Conservation (phyloP, 1,140 invertebrate species). For the Drosophila gunungcola region DNA sequence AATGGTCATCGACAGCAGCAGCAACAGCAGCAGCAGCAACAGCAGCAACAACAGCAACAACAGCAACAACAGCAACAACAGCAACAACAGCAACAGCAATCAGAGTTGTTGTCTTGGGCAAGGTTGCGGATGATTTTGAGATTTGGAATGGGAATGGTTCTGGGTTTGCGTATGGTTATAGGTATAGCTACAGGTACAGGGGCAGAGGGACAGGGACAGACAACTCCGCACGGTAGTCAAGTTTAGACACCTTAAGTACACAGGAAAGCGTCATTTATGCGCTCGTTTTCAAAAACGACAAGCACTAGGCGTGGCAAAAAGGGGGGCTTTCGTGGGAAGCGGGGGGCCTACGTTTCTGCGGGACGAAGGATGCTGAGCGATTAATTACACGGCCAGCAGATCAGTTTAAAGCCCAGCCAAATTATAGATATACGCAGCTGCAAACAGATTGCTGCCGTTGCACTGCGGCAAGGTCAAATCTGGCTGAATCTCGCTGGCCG, state of each 20-base stretch:
- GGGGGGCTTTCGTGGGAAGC: background rate
- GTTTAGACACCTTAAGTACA: constrained; percentile 82
- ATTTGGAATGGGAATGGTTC: constrained; percentile 25
- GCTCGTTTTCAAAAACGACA: constrained; percentile 76
- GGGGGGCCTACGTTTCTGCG: background rate
- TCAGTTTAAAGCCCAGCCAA: constrained; percentile 55
- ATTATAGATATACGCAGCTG: constrained; percentile 53
- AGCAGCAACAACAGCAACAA: background rate
- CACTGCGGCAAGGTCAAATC: constrained; percentile 48
- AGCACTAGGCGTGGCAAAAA: constrained; percentile 65
- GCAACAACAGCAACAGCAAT: constrained; percentile 1
- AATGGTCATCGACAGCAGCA: constrained; percentile 74
- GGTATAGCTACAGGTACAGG: constrained; percentile 5
- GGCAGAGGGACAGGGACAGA: background rate
- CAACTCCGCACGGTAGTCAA: constrained; percentile 69
- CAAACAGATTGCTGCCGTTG: constrained; percentile 48
- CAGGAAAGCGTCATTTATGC: constrained; percentile 80
- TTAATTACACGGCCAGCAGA: constrained; percentile 66
- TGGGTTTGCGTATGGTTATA: constrained; percentile 13
- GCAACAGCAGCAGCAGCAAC: constrained; percentile 8
- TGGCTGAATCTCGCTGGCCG: background rate
- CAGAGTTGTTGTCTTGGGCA: constrained; percentile 63
- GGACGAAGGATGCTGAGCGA: constrained; percentile 19
- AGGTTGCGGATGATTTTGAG: constrained; percentile 66
- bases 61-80: constrained; percentile 41